These are phyloP conservation scores for Hozukius guyotensis DNA, from an alignment of 2,797 vertebrate species.

Conservation along the genomic window DNA sequence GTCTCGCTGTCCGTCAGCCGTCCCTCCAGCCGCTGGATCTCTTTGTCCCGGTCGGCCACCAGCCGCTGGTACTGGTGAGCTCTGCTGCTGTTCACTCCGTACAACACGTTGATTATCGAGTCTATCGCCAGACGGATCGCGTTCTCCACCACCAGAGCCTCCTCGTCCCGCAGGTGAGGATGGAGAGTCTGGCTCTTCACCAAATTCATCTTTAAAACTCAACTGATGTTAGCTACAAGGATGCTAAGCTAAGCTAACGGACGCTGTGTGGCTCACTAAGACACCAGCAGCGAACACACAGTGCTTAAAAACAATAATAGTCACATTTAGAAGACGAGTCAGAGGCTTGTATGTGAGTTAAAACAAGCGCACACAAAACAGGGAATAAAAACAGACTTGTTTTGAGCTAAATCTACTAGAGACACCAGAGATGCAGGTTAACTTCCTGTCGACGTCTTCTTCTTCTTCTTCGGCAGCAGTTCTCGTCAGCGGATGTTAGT, in stretches of 20 bases:
- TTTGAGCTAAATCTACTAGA: fast-evolving
- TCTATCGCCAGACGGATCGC: constrained; percentile 72
- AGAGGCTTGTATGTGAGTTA: fast-evolving
- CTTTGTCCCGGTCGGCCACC: constrained; percentile 75
- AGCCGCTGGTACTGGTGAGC: constrained; percentile 61
- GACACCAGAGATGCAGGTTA: not conserved
- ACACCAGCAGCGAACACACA: not conserved
- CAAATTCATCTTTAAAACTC: constrained; percentile 64
- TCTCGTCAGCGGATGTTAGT: no score
- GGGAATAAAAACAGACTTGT: fast-evolving
- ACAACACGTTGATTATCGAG: constrained; percentile 72
- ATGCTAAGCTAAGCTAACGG: not conserved
- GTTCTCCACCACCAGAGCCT: constrained; percentile 69
- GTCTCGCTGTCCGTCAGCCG: constrained; percentile 55
- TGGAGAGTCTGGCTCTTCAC: constrained; percentile 29
- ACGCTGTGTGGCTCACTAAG: not conserved
- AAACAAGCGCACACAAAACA: not conserved
- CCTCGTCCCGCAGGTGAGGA: constrained; percentile 62
- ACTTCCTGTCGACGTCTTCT: not conserved
- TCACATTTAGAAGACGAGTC: not conserved
- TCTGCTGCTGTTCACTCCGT: constrained; percentile 59
- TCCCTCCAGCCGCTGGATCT: constrained; percentile 71
- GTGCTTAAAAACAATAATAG: not conserved
- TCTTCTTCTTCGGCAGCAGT: not conserved
- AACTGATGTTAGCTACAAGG: not conserved